phyloP scores from a whole-genome alignment of 2,113 vertebrate species.

The Zapornia atra region DNA sequence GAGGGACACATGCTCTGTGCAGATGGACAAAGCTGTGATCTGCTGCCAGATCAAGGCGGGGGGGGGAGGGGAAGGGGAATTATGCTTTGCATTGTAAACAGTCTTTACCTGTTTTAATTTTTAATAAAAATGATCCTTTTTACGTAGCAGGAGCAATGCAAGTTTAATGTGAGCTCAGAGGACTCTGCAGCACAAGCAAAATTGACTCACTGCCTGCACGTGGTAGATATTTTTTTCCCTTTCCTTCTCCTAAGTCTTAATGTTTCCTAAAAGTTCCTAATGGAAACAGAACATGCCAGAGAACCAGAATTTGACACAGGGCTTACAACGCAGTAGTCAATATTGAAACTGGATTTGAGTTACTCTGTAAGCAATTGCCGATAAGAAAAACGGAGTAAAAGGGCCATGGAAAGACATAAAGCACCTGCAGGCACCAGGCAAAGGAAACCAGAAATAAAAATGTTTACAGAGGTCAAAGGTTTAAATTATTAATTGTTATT shows the following conservation, averaged over 20 bases:
- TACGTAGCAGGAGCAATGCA: background rate
- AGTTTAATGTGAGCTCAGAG: slow-evolving; percentile 28
- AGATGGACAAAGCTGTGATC: background rate
- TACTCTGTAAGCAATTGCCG: background rate
- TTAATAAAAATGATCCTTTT: slow-evolving; percentile 50
- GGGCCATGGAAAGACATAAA: background rate
- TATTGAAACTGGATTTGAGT: slow-evolving; percentile 40
- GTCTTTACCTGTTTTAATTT: slow-evolving; percentile 56
- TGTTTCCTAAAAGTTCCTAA: slow-evolving; percentile 22
- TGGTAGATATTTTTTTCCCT: background rate
- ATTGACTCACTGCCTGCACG: background rate
- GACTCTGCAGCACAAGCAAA: background rate
- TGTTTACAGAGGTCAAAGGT: slow-evolving; percentile 5
- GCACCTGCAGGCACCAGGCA: background rate
- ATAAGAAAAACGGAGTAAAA: background rate
- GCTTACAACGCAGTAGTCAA: slow-evolving; percentile 3
- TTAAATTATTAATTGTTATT: background rate
- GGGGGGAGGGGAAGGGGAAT: background rate
- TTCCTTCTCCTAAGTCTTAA: background rate
- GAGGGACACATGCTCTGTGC: background rate
- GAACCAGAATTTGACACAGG: background rate
- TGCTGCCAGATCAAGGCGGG: background rate
- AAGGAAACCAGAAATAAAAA: background rate
- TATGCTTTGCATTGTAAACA: background rate
- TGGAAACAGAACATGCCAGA: background rate